Conservation (phyloP, 2,888 invertebrate species). For the Epirrhoe alternata region DNA sequence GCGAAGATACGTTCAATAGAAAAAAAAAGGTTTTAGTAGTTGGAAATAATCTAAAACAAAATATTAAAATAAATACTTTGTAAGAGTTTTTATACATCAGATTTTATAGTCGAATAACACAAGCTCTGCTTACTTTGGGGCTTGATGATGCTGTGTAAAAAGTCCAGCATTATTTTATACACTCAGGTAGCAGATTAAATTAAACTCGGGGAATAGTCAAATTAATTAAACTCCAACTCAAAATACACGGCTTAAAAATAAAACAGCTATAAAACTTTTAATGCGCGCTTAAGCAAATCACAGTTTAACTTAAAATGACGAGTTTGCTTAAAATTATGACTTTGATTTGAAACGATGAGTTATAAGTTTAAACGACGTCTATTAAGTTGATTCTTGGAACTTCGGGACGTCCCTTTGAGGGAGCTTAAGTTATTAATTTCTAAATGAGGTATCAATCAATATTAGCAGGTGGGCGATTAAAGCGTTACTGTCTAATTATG, state of each 20-base stretch:
- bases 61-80: too few species aligned
- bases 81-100: too few species aligned
- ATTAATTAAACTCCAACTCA: constrained; percentile 12
- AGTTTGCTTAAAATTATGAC: constrained; percentile 31
- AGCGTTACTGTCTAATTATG: background rate
- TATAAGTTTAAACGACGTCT: constrained; percentile 33
- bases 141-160: too few species aligned
- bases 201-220: constrained; percentile 1
- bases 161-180: too few species aligned
- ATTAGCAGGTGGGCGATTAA: constrained; percentile 15
- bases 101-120: too few species aligned
- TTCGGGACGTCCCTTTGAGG: constrained; percentile 26
- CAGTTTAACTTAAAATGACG: constrained; percentile 49
- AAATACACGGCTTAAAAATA: constrained; percentile 53
- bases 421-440: constrained; percentile 16
- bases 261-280: constrained; percentile 58
- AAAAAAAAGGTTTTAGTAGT: background rate
- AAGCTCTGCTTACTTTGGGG: too few species aligned
- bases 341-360: constrained; percentile 35
- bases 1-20: background rate
- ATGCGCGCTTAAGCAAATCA: constrained; percentile 52
- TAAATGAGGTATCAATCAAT: constrained; percentile 31
- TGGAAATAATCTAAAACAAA: background rate
- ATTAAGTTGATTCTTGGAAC: constrained; percentile 34
- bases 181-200: constrained; percentile 8